Percentiles rank a stretch among this genome's conserved stretches.
These are phyloP conservation scores for Plusia festucae DNA, from an alignment of 2,888 invertebrate genomes.

Conservation along the genomic window DNA sequence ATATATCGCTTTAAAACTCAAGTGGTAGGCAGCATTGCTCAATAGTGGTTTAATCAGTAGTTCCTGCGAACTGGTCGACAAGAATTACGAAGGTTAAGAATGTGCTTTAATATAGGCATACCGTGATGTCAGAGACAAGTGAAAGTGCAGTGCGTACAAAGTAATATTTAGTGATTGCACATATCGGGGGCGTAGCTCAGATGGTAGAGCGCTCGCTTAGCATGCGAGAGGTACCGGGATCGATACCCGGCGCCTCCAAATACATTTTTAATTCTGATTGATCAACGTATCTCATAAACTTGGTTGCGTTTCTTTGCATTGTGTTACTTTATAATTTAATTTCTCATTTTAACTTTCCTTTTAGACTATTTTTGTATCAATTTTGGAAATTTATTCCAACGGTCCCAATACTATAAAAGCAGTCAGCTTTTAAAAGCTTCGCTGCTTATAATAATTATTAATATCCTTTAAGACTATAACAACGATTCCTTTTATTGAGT, in stretches of 20 bases:
- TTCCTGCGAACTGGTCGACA: neutral
- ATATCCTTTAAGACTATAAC: too few relatives aligned
- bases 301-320: too few relatives aligned
- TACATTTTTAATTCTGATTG: conserved; percentile 3
- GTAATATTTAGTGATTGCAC: neutral
- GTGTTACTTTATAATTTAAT: too few relatives aligned
- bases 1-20: neutral
- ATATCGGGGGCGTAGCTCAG: conserved; percentile 84
- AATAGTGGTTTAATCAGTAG: neutral
- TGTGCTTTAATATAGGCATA: neutral
- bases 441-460: too few relatives aligned
- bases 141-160: conserved; percentile 1
- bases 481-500: too few relatives aligned
- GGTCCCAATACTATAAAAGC: too few relatives aligned
- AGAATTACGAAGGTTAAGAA: neutral
- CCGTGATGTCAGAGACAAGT: neutral
- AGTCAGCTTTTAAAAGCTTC: too few relatives aligned
- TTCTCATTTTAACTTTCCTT: too few relatives aligned
- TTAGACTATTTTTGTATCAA: too few relatives aligned
- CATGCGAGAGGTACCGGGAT: conserved; percentile 89
- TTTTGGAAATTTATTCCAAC: too few relatives aligned
- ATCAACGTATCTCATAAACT: too few relatives aligned
- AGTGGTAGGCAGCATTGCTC: neutral
- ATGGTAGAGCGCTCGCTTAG: conserved; percentile 89
- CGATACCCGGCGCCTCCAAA: conserved; percentile 89